Base-by-base conservation (phyloP, 2,888 invertebrate species). In the Drosophila recens region DNA sequence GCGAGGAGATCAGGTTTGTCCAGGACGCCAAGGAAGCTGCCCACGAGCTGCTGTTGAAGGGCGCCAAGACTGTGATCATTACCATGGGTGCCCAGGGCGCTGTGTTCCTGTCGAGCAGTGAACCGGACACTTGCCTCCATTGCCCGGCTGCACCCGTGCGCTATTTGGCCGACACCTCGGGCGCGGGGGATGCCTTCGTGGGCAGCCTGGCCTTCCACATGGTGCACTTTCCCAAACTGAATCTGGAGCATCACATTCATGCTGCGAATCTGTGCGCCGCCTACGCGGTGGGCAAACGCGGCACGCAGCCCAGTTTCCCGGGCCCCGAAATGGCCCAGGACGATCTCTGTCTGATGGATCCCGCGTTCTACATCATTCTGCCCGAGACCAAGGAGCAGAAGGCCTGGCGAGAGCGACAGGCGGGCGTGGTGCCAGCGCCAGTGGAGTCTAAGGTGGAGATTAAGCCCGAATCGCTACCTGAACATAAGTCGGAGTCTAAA, bases 141-240 rank as follows among this genome's bases (percentile, higher is more conserved):
- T 94, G 97, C 38, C 90, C 94, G 3, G 94, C 96, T 59, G 93
- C 94, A n/a, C 92, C 93, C 87, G 96, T 97, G 2, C 72, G 80
- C 0, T 93, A 94, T 59, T 95, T 97, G 52, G 94, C 97, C 0
- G 99, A 99, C 92, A 97, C 97, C 17, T 97, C 97, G 0, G 99
- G 99, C 20, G 99, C 99, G 54, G 46, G 51, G 0, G 99, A 99
- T 93, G 96, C 98, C 17, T 99, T 99, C 93, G 95, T 98, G 71
- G 99, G 99, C 17, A 96, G 97, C 8, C 92, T 99, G 71, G 98
- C 97, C 1, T 97, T 95, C 89, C 96, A 95, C 87, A 91, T 97
- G 68, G 95, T 96, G 0, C 93, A 94, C 56, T 93, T 94, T 76
- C 94, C 95, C 13, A 89, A 94, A 42, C 90, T 95, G 34, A 90